A percentile compares a stretch with the other conserved stretches of the same genome.
Conservation (phyloP, 2,797 vertebrate species). For the Taenioides sp. region DNA sequence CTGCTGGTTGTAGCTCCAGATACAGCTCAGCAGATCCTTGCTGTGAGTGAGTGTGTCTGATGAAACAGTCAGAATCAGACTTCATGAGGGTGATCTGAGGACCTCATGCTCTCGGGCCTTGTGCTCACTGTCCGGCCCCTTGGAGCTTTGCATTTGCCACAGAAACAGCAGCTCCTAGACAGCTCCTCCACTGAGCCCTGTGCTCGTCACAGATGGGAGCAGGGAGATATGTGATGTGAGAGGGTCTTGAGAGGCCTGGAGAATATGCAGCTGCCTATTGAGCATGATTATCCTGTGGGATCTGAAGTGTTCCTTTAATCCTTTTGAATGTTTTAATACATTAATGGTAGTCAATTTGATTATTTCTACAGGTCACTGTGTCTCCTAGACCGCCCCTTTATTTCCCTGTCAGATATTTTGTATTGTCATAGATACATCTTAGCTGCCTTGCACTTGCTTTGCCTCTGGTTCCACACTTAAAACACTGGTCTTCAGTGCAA, state of each 20-base stretch:
- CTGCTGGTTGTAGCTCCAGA: background rate
- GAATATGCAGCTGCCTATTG: background rate
- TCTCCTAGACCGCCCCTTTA: background rate
- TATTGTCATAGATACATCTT: conserved; percentile 22
- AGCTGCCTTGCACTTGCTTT: conserved; percentile 24
- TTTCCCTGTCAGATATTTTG: background rate
- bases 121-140: background rate
- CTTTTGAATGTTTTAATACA: background rate
- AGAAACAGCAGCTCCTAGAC: background rate
- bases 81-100: background rate
- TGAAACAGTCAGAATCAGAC: background rate
- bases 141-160: background rate
- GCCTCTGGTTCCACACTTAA: conserved; percentile 39
- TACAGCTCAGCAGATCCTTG: background rate
- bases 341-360: background rate
- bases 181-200: background rate
- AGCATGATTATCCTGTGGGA: background rate
- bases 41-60: background rate
- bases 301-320: background rate
- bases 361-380: conserved; percentile 5
- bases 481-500: conserved; percentile 39
- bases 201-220: background rate
- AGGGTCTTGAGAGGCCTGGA: background rate
- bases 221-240: background rate
- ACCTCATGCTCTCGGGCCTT: background rate